phyloP scores from a whole-genome alignment of 2,888 invertebrate genomes.

The Lasioglossum oenotherae region DNA sequence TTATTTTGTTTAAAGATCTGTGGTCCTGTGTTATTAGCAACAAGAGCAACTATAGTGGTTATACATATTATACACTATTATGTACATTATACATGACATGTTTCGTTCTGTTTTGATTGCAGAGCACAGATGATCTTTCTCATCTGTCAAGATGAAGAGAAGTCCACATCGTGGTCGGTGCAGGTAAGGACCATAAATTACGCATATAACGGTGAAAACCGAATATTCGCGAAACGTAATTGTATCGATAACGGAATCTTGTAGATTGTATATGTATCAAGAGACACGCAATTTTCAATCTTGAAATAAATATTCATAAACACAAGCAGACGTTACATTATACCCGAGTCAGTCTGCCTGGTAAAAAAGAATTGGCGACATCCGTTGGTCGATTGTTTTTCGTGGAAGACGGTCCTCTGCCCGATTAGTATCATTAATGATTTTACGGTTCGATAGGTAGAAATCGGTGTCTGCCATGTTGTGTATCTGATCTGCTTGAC shows the following conservation, averaged over 20 bases:
- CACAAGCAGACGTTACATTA: constrained; percentile 32
- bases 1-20: too few species aligned
- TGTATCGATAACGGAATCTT: neutral
- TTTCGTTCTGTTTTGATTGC: constrained; percentile 17
- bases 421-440: constrained; percentile 72
- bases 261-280: constrained; percentile 11
- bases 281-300: constrained; percentile 34
- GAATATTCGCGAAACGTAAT: constrained; percentile 11
- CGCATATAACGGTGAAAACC: neutral
- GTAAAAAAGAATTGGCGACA: constrained; percentile 78
- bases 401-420: constrained; percentile 73
- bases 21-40: neutral
- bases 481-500: neutral
- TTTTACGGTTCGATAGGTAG: constrained; percentile 71
- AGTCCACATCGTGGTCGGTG: neutral
- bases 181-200: constrained; percentile 31
- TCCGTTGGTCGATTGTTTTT: constrained; percentile 81
- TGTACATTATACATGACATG: neutral
- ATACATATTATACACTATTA: too few species aligned
- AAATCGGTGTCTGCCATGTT: neutral
- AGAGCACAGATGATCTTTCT: constrained; percentile 5
- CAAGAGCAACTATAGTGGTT: neutral
- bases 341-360: constrained; percentile 19
- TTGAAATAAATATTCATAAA: constrained; percentile 39
- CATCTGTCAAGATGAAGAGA: neutral